Evolutionary conservation across 1,140 invertebrate genomes (phyloP), one percentile per base, ranked within the genome.

Genomic region (Heliconius hermathena): DNA sequence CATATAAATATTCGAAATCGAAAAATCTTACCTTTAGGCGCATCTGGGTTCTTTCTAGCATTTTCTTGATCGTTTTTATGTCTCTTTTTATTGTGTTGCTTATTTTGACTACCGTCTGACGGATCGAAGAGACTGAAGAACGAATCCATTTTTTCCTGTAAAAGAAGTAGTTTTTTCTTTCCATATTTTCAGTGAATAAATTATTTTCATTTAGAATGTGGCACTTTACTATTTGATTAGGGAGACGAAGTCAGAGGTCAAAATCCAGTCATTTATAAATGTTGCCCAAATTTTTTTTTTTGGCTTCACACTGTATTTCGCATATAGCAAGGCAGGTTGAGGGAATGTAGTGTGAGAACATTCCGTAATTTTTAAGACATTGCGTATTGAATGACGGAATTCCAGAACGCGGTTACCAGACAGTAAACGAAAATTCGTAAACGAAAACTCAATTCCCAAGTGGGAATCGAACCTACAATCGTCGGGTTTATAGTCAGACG

Each of bases 121-220:
- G 97, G 96, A 92, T 97, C 97, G 92, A 98, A 98, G 1, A 98
- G 93, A 81, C 96, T 97, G 75, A 98, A 94, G 93, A 98, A 97
- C 0, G 97, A 97, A 86, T 97, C 97, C 97, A 97, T 97, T 41
- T 71, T 73, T 41, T n/a, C 38, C 46, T 75, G 85, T 89, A 79
- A 75, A 84, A 88, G 54, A 52, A 52, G 52, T n/a, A 20, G 2
- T 22, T 22, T n/a, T 60, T 60, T 60, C 57, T 9, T 22, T 16
- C 3, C 11, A 46, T 46, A 11, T 46, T 46, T 13, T 16, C 0
- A 46, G 41, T 46, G 41, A 4, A 46, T 46, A 46, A 46, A 46
- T 46, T 16, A 46, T 38, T 38, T 38, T 46, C 13, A 46, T 46
- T 46, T 46, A 46, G 11, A 11, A 46, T 46, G 41, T 46, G 41